Conservation (phyloP, 2,113 vertebrate genomes). For the Furnarius figulus region DNA sequence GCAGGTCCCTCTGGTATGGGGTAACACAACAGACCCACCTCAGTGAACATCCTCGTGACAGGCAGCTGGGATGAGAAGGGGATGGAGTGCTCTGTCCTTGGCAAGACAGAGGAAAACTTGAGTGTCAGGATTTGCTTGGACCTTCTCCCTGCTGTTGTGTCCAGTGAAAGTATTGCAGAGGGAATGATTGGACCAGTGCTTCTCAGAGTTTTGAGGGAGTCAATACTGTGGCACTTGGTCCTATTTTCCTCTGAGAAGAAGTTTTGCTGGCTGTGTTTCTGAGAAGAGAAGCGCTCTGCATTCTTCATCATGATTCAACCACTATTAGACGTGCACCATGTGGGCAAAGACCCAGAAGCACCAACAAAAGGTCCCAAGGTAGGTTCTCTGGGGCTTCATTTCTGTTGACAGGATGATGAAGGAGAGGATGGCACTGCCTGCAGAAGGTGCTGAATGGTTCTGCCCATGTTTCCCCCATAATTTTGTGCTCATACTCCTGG, state of each 20-base stretch:
- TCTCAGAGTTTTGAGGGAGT: not conserved
- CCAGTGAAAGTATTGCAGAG: not conserved
- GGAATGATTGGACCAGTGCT: not conserved
- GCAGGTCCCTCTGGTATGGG: rapidly evolving
- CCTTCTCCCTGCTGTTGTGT: not conserved
- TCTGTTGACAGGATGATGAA: not conserved
- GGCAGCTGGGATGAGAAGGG: not conserved
- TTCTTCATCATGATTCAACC: not conserved
- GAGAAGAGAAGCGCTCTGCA: not conserved
- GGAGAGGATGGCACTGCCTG: not conserved
- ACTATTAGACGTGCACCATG: not conserved
- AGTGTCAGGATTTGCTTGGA: rapidly evolving
- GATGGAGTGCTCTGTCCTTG: not conserved
- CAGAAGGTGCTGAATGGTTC: not conserved
- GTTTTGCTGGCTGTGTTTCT: not conserved
- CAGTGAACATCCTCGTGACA: not conserved
- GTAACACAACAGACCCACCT: not conserved
- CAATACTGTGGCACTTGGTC: too few relatives aligned
- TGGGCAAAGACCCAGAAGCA: not conserved
- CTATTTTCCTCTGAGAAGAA: not conserved
- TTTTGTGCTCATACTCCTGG: not conserved
- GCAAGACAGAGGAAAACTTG: not conserved
- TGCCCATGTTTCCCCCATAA: not conserved
- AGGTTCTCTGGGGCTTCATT: not conserved
- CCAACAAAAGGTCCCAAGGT: not conserved